Base-by-base conservation (phyloP, 2,797 vertebrate genomes). In the Myioborus miniatus region DNA sequence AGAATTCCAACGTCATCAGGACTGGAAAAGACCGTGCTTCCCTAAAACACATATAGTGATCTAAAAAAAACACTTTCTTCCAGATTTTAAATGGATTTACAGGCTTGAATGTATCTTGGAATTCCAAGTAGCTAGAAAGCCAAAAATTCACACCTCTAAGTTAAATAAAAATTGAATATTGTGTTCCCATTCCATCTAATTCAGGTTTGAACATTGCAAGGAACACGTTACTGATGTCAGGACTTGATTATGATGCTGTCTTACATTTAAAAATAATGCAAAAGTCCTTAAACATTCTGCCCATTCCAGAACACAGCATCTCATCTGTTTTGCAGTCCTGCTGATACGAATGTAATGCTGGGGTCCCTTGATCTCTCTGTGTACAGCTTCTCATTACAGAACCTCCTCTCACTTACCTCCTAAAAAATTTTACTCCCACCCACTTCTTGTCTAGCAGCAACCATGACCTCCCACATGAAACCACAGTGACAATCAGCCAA, bases 401-500 rank as follows among this genome's bases (percentile, higher is more conserved):
- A 62, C 65, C 65, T 90, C 74, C 59, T 90, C 75, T 91, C 88
- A 82, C 43, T 77, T 72, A 49, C 21, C 85, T 72, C 77, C 67
- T 39, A 76, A 93, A 86, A 88, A 69, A 37, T 74, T 67, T 76
- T 89, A 49, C 26, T 86, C 17, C 41, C n/a, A 1, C 83, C 67
- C 63, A 84, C 89, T 82, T 76, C 83, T 84, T 64, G 78, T 84
- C 81, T 76, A 90, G 74, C 74, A 92, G 72, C 32, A 89, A 37
- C 83, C 49, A 30, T 58, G 59, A 93, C 93, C 88, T 97, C 79
- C 89, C 76, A 93, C 84, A 43, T 50, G 43, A 87, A 94, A 80
- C 56, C 68, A 70, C 63, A 26, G 74, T 4, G 59, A 86, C 77
- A 67, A 88, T 43, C 77, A 94, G 77, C 70, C 88, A 72, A 36